Percentiles rank a stretch among this genome's conserved stretches.
phyloP scores from a whole-genome alignment of 2,797 vertebrate species.

The Sebastiscus albofasciatus region DNA sequence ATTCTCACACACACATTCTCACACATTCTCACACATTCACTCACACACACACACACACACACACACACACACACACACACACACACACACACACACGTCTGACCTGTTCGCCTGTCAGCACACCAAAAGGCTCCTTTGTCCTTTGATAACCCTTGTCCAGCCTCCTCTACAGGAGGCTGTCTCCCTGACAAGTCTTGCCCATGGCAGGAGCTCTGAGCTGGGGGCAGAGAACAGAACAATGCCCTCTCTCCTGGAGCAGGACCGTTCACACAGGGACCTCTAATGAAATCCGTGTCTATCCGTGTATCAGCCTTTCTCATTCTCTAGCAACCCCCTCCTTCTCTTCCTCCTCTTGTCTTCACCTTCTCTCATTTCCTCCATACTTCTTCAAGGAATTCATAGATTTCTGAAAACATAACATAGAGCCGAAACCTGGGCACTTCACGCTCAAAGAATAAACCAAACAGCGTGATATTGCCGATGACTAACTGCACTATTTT shows the following conservation, averaged over 20 bases:
- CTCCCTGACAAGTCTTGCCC: constrained; percentile 72
- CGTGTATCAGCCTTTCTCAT: constrained; percentile 29
- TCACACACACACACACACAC: constrained; percentile 4
- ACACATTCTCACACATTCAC: not conserved
- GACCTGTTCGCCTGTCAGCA: constrained; percentile 76
- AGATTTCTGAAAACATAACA: constrained; percentile 30
- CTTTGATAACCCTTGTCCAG: constrained; percentile 78
- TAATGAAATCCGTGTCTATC: constrained; percentile 73
- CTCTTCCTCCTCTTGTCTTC: not conserved
- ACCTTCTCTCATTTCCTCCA: constrained; percentile 36
- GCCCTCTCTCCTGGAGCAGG: constrained; percentile 56
- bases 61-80: constrained; percentile 8
- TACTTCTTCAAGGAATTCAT: constrained; percentile 34
- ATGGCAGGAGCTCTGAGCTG: constrained; percentile 66
- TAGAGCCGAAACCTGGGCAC: not conserved
- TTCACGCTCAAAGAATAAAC: constrained; percentile 1
- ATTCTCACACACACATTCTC: not conserved
- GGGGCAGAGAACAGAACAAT: constrained; percentile 70
- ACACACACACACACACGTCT: constrained; percentile 29
- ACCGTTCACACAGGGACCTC: constrained; percentile 52
- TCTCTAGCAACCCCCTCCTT: constrained; percentile 13
- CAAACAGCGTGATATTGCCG: not conserved
- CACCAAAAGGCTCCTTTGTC: constrained; percentile 83
- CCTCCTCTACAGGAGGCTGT: constrained; percentile 77
- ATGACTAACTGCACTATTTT: not conserved